These are phyloP conservation scores for Neuroscelio doddi DNA, from an alignment of 2,888 invertebrate species.

Conservation along the genomic window DNA sequence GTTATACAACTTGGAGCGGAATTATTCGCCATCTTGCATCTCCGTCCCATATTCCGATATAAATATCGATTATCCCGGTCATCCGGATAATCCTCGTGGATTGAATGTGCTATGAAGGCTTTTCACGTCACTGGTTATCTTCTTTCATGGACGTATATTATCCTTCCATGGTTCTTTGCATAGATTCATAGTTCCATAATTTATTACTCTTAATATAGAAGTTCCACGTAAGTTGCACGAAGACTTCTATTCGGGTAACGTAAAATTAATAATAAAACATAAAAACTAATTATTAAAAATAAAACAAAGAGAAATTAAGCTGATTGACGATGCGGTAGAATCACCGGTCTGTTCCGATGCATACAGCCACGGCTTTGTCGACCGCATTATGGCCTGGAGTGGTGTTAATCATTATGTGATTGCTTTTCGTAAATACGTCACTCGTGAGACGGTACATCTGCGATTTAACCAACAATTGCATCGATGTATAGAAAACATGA, in stretches of 20 bases:
- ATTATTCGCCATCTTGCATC: constrained; percentile 45
- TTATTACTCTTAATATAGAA: constrained; percentile 48
- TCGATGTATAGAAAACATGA: constrained; percentile 13
- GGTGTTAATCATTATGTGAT: constrained; percentile 52
- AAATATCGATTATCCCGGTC: constrained; percentile 65
- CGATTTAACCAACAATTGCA: constrained; percentile 36
- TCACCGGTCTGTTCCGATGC: no score
- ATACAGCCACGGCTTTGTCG: constrained; percentile 31
- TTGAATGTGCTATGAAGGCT: constrained; percentile 61
- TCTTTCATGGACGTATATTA: constrained; percentile 47
- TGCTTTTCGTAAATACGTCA: constrained; percentile 46
- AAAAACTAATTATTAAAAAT: neutral
- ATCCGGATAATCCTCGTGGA: constrained; percentile 66
- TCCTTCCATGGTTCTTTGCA: constrained; percentile 46
- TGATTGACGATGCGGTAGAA: neutral
- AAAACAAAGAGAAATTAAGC: neutral
- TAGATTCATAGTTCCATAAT: constrained; percentile 45
- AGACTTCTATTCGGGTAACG: constrained; percentile 33
- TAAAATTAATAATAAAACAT: neutral
- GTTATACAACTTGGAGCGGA: constrained; percentile 38
- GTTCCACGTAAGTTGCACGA: constrained; percentile 27
- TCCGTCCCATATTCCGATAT: constrained; percentile 53
- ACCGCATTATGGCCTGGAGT: constrained; percentile 27
- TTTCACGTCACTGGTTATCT: constrained; percentile 48
- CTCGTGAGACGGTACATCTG: constrained; percentile 9